phyloP scores from a whole-genome alignment of 35 echinoderm and acorn worm species.

The Ophiothrix spiculata region DNA sequence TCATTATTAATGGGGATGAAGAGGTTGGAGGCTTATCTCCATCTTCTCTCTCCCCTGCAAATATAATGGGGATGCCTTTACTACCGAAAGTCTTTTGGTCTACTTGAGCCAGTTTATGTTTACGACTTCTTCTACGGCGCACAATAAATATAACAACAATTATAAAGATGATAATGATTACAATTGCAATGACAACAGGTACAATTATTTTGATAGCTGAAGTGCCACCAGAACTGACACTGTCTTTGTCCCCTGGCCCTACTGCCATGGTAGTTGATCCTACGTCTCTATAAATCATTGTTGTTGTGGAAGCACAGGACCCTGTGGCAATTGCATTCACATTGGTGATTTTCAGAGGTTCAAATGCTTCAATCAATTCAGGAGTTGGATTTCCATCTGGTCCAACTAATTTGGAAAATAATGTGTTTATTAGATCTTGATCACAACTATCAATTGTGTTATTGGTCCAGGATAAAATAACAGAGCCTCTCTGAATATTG shows the following conservation, averaged over 20 bases:
- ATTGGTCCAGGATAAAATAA: conserved; percentile 90
- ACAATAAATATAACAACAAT: conserved; percentile 73
- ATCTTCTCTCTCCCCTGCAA: conserved; percentile 85
- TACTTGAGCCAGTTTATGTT: conserved; percentile 90
- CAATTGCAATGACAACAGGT: conserved; percentile 48
- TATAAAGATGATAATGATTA: conserved; percentile 67
- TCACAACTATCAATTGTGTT: conserved; percentile 81
- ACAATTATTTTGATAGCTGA: background rate
- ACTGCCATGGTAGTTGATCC: conserved; percentile 14
- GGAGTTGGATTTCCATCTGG: conserved; percentile 68
- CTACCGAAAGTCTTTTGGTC: conserved; percentile 94
- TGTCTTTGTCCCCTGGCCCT: conserved; percentile 14
- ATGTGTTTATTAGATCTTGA: conserved; percentile 55
- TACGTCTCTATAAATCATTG: background rate
- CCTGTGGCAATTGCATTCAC: conserved; percentile 61
- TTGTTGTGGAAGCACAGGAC: conserved; percentile 31
- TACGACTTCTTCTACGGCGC: conserved; percentile 78
- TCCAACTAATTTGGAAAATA: conserved; percentile 76
- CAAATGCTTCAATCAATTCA: conserved; percentile 80
- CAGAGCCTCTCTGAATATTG: conserved; percentile 69
- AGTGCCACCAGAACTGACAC: conserved; percentile 16
- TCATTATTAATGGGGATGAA: conserved; percentile 81
- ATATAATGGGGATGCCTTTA: conserved; percentile 98
- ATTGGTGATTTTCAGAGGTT: conserved; percentile 61
- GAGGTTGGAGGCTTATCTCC: conserved; percentile 87